Evolutionary conservation across 2,888 invertebrate species (phyloP).

Genomic region (Calameuta pallipes): DNA sequence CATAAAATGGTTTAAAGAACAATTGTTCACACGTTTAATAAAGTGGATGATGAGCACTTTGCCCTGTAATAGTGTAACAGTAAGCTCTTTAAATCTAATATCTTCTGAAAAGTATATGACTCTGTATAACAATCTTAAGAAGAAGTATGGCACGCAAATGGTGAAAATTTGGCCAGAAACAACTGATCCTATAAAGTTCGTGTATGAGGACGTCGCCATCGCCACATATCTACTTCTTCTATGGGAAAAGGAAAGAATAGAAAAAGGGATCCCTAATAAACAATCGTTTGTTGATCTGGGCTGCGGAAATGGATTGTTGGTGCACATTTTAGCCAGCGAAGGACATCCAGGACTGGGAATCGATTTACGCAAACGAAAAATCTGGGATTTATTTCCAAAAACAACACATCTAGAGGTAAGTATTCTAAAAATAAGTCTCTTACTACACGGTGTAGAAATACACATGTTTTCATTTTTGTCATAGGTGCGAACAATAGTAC

Average conservation of each 20-base stretch:
- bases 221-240: conserved; percentile 85
- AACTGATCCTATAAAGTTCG: conserved; percentile 94
- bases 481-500: conserved; percentile 76
- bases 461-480: conserved; percentile 30
- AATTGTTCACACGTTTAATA: conserved; percentile 71
- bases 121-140: conserved; percentile 80
- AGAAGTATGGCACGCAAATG: conserved; percentile 80
- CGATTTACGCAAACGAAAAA: conserved; percentile 85
- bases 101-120: conserved; percentile 76
- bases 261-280: conserved; percentile 55
- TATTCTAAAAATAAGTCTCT: conserved; percentile 18
- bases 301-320: conserved; percentile 96
- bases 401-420: conserved; percentile 75
- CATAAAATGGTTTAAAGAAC: conserved; percentile 70
- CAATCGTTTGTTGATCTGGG: conserved; percentile 92
- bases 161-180: conserved; percentile 90
- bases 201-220: conserved; percentile 97
- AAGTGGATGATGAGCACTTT: conserved; percentile 71
- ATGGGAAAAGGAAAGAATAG: conserved; percentile 75
- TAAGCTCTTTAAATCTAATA: conserved; percentile 71
- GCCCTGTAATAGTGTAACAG: conserved; percentile 32
- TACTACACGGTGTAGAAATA: neutral
- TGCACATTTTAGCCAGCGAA: conserved; percentile 85
- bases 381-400: conserved; percentile 85
- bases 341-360: conserved; percentile 86